Conservation (phyloP, 2,113 vertebrate species). For the Lamprotornis superbus region DNA sequence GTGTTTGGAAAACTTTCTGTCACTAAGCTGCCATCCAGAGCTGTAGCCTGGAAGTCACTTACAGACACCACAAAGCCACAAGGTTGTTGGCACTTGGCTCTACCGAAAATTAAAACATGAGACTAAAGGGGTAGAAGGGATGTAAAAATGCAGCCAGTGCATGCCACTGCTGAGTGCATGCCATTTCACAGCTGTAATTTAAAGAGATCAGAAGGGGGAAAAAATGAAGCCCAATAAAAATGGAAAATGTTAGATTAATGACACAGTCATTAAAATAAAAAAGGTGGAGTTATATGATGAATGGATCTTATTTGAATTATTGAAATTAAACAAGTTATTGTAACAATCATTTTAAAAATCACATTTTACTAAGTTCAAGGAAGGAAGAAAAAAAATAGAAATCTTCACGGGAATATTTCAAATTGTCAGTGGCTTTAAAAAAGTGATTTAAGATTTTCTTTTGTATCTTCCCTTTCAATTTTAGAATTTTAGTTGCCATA, state of each 20-base stretch:
- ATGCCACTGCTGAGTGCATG: background rate
- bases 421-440: constrained; percentile 52
- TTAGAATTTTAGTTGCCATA: constrained; percentile 61
- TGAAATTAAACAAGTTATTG: constrained; percentile 60
- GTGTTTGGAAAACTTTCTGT: constrained; percentile 43
- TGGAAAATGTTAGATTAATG: constrained; percentile 58
- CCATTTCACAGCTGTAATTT: constrained; percentile 33
- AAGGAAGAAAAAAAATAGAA: constrained; percentile 22
- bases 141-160: constrained; percentile 1
- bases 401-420: constrained; percentile 54
- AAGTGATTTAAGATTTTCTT: constrained; percentile 50
- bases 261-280: constrained; percentile 59
- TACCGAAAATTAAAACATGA: background rate
- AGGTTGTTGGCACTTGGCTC: background rate
- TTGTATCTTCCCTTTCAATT: constrained; percentile 48
- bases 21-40: constrained; percentile 23
- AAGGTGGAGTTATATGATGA: constrained; percentile 51
- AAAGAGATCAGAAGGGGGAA: constrained; percentile 39
- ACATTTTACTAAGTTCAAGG: constrained; percentile 39
- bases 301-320: constrained; percentile 45
- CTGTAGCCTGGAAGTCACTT: constrained; percentile 12
- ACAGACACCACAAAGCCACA: background rate
- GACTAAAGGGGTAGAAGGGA: background rate
- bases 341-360: constrained; percentile 57
- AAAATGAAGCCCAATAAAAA: constrained; percentile 67